These are phyloP conservation scores for Neosalanx taihuensis DNA, from an alignment of 2,797 vertebrate genomes.

Conservation along the genomic window DNA sequence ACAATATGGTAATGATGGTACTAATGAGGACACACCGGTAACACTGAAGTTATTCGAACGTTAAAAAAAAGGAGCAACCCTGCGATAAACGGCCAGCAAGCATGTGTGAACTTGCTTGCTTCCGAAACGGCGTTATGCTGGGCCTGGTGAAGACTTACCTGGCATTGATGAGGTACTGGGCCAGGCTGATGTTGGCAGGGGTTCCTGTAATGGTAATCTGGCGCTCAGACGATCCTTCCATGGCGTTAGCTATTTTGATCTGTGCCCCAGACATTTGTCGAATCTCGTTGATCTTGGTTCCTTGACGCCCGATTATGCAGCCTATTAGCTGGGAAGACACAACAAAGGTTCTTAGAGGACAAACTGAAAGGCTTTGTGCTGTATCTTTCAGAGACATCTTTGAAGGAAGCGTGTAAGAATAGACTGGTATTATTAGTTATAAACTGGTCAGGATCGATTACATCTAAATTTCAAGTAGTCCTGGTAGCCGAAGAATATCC, in stretches of 20 bases:
- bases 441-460: not conserved
- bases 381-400: not conserved
- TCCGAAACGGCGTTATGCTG: not conserved
- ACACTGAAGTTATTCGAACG: not conserved
- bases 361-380: constrained; percentile 12
- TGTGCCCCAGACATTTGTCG: constrained; percentile 98
- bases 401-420: not conserved
- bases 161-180: constrained; percentile 98
- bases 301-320: constrained; percentile 97
- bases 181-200: constrained; percentile 97
- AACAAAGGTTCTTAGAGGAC: constrained; percentile 44
- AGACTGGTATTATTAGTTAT: not conserved
- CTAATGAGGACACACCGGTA: not conserved
- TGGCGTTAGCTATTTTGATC: constrained; percentile 97
- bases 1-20: not conserved
- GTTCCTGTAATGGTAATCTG: constrained; percentile 98
- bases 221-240: constrained; percentile 93
- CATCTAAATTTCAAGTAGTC: not conserved
- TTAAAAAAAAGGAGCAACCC: not conserved
- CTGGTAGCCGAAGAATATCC: not conserved
- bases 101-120: not conserved
- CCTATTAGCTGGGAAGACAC: constrained; percentile 90
- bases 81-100: not conserved
- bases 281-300: constrained; percentile 99
- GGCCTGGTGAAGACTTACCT: constrained; percentile 74